phyloP scores from a whole-genome alignment of 2,888 invertebrate species.

The Pediacus dermestoides region DNA sequence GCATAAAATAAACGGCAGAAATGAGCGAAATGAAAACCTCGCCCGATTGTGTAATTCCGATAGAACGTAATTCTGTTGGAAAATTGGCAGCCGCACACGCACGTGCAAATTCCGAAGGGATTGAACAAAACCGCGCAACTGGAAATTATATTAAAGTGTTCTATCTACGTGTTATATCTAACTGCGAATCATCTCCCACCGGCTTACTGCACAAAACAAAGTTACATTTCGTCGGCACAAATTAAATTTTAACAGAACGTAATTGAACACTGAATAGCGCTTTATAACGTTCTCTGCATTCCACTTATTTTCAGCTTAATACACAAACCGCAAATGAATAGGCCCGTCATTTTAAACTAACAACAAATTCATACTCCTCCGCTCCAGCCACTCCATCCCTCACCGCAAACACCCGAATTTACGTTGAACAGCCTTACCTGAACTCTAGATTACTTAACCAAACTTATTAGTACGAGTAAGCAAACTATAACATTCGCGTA shows the following conservation, averaged over 20 bases:
- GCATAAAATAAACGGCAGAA: slow-evolving; percentile 7
- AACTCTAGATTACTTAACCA: too few relatives aligned
- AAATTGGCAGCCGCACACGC: slow-evolving; percentile 44
- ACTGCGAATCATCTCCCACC: slow-evolving; percentile 33
- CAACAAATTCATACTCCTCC: slow-evolving; percentile 26
- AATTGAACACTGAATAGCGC: slow-evolving; percentile 49
- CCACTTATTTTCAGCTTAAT: slow-evolving; percentile 49
- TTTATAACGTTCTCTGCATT: slow-evolving; percentile 43
- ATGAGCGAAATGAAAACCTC: slow-evolving; percentile 27
- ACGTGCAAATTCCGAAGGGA: slow-evolving; percentile 47
- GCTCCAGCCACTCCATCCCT: too few relatives aligned
- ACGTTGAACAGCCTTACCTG: too few relatives aligned
- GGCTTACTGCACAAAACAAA: slow-evolving; percentile 41
- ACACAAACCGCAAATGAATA: slow-evolving; percentile 45
- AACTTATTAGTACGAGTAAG: too few relatives aligned
- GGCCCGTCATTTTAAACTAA: slow-evolving; percentile 29
- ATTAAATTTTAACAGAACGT: slow-evolving; percentile 50
- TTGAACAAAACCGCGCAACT: slow-evolving; percentile 46
- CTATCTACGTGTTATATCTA: slow-evolving; percentile 33
- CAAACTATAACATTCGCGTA: too few relatives aligned
- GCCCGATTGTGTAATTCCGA: slow-evolving; percentile 30
- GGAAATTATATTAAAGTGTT: slow-evolving; percentile 49
- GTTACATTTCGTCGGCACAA: slow-evolving; percentile 49
- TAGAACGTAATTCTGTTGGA: slow-evolving; percentile 43
- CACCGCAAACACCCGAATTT: too few relatives aligned